These are phyloP conservation scores for Trichonephila inaurata DNA, from an alignment of 1,140 invertebrate species.

Conservation along the genomic window DNA sequence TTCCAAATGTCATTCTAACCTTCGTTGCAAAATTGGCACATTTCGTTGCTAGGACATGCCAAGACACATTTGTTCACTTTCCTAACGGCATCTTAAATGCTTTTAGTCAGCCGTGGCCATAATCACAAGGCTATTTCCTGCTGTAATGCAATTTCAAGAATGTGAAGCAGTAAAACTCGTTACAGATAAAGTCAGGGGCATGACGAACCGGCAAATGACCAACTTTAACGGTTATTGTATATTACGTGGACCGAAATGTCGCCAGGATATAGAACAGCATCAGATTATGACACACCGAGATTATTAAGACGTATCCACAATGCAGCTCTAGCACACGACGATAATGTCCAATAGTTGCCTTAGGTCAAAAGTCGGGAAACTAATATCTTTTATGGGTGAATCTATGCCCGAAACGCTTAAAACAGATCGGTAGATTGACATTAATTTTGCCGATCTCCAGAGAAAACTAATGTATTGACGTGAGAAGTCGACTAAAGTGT, in stretches of 20 bases:
- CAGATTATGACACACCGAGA: conserved; percentile 51
- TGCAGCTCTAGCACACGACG: neutral
- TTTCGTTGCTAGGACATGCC: neutral
- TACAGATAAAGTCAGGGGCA: conserved; percentile 37
- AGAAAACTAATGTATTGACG: neutral
- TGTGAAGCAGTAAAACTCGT: conserved; percentile 56
- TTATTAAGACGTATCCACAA: conserved; percentile 46
- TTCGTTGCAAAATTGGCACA: neutral
- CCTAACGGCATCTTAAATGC: conserved; percentile 55
- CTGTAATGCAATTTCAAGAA: conserved; percentile 68
- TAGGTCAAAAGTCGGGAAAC: conserved; percentile 20
- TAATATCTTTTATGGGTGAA: conserved; percentile 12
- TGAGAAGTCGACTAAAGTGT: neutral
- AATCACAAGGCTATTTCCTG: conserved; percentile 50
- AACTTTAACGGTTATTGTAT: conserved; percentile 75
- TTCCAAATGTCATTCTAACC: neutral
- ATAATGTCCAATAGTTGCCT: conserved; percentile 35
- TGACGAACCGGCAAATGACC: conserved; percentile 51
- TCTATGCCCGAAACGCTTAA: neutral
- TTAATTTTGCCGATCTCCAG: neutral
- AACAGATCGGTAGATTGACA: neutral
- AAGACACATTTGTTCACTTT: conserved; percentile 22
- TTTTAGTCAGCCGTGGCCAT: conserved; percentile 36
- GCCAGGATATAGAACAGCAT: conserved; percentile 9
- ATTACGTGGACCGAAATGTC: conserved; percentile 49